Conservation (phyloP, 2,888 invertebrate genomes). For the Sialis fuliginosa region DNA sequence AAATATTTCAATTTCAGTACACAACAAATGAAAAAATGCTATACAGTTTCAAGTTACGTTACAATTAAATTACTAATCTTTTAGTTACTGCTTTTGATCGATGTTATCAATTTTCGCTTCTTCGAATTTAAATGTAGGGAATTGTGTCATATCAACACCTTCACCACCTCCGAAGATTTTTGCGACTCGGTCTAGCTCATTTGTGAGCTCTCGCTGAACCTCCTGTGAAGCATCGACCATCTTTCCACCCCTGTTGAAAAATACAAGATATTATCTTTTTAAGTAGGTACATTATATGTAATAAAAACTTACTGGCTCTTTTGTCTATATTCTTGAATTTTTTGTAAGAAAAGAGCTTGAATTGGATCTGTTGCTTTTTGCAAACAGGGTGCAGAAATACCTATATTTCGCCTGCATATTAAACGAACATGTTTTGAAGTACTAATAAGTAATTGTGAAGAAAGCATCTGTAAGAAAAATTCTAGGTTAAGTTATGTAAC, state of each 20-base stretch:
- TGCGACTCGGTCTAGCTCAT: constrained; percentile 65
- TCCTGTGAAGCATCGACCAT: constrained; percentile 67
- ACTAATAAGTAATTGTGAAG: neutral
- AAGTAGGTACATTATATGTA: constrained; percentile 1
- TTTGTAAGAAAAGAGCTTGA: constrained; percentile 83
- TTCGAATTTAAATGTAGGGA: constrained; percentile 70
- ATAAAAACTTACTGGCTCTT: constrained; percentile 58
- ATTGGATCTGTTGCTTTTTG: constrained; percentile 73
- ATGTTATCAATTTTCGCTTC: constrained; percentile 56
- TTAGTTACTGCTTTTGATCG: constrained; percentile 19
- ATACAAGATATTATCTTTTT: constrained; percentile 4
- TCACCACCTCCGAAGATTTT: constrained; percentile 57
- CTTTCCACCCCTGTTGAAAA: constrained; percentile 51
- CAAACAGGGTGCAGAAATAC: constrained; percentile 46
- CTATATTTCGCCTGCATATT: constrained; percentile 47
- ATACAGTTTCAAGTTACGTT: too few relatives aligned
- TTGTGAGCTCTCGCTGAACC: constrained; percentile 52
- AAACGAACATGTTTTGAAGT: constrained; percentile 15
- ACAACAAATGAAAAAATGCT: too few relatives aligned
- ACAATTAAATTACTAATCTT: neutral
- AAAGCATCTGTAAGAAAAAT: neutral
- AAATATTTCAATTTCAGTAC: too few relatives aligned
- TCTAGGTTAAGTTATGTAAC: too few relatives aligned
- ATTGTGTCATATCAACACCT: constrained; percentile 74
- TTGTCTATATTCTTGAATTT: constrained; percentile 75